Percentiles rank a stretch among this genome's conserved stretches.
Evolutionary conservation across 2,797 vertebrate genomes (phyloP).

Genomic region (Hemitrygon akajei): DNA sequence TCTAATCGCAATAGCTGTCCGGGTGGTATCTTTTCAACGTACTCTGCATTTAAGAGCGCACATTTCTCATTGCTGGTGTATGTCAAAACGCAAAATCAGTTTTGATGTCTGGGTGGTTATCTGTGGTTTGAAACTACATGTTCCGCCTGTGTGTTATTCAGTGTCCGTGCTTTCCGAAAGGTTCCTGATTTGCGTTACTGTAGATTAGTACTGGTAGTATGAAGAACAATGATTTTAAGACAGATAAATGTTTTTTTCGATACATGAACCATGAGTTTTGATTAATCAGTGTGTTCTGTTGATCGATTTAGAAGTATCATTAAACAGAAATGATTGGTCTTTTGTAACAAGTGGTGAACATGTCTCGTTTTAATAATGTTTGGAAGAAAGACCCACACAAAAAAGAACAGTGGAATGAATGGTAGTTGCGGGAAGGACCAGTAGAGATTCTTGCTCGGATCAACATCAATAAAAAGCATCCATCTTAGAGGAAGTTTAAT

Average conservation of each 20-base stretch:
- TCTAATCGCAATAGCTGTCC: not conserved
- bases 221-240: not conserved
- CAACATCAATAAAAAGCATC: not conserved
- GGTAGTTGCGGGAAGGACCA: too few species aligned
- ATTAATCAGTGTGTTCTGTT: not conserved
- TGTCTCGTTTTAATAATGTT: too few species aligned
- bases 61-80: not conserved
- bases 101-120: not conserved
- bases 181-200: not conserved
- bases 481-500: not conserved
- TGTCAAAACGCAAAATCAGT: not conserved
- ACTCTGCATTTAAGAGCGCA: not conserved
- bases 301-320: not conserved
- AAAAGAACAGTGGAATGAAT: not conserved
- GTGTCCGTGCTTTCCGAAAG: not conserved
- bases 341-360: not conserved
- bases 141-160: not conserved
- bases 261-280: not conserved
- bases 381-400: too few species aligned
- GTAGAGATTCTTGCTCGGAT: not conserved
- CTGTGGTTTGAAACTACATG: not conserved
- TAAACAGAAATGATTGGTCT: not conserved
- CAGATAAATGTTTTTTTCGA: too few species aligned
- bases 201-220: not conserved
- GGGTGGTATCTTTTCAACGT: not conserved